Evolutionary conservation across 2,113 vertebrate genomes (phyloP).

Genomic region (Tetrao urogallus): DNA sequence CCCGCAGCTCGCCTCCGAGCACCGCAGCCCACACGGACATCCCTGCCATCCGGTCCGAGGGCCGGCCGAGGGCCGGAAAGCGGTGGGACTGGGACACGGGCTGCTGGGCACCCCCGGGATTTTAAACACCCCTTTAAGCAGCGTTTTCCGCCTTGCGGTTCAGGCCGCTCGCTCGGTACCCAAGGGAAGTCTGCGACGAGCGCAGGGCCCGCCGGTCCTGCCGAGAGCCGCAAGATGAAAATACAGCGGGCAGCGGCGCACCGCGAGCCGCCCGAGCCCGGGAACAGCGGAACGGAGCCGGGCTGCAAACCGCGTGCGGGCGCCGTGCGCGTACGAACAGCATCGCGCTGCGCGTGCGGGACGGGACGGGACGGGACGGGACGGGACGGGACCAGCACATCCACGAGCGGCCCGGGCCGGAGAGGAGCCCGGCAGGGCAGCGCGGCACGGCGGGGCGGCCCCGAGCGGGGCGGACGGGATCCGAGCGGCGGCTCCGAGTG

Average conservation of each 20-base stretch:
- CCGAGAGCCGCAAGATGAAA: background rate
- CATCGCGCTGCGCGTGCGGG: background rate
- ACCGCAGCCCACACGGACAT: no score
- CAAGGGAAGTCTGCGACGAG: background rate
- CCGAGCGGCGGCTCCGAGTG: no score
- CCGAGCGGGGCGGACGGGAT: background rate
- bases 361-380: no score
- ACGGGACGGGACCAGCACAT: background rate
- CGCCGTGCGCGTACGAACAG: background rate
- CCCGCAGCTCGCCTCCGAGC: no score
- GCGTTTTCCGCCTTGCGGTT: fast-evolving
- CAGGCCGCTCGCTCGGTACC: fast-evolving
- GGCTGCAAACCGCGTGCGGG: background rate
- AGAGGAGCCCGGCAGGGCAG: no score
- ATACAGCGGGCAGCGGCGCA: no score
- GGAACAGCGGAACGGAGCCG: no score
- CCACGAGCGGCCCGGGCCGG: no score
- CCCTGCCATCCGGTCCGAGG: no score
- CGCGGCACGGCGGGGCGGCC: no score
- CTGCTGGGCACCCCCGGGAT: fast-evolving
- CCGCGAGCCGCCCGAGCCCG: no score
- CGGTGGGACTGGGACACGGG: fast-evolving
- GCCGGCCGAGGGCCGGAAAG: background rate
- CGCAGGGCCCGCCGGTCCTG: background rate
- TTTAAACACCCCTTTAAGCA: fast-evolving